Evolutionary conservation across 2,113 vertebrate species (phyloP), one percentile per base, ranked within the genome.

Genomic region (Maccullochella peelii): DNA sequence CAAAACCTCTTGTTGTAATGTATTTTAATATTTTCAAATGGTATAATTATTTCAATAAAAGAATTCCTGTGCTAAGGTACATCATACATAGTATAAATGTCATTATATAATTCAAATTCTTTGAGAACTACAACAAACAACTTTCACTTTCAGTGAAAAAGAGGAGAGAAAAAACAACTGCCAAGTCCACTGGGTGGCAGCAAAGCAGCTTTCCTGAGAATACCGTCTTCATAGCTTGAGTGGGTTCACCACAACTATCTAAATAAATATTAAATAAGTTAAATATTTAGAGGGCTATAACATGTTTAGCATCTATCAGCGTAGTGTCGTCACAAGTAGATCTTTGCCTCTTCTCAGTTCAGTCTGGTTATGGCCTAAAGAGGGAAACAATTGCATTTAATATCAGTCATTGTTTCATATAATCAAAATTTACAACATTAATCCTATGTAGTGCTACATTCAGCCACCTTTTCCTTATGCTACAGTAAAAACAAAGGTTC

Each of bases 181-280:
- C 2, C 21, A 42, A 8, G 70, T 86, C 90, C 93, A 92, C 88
- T 62, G 36, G 91, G 86, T 89, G 92, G 94, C 79, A 59, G 77
- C 77, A 92, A 79, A 91, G 86, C 86, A 93, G 89, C 85, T 86
- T 82, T 54, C 15, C 8, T 49, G 42, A 82, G 9, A 76, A 79
- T 57, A 82, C 38, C 71, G 74, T 75, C 27, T 55, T 38, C 36
- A 47, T 33, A 81, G 73, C 77, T 79, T 83, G 33, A 70, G 73
- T 77, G 23, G 44, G 42, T 76, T 80, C 23, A 68, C 27, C 73
- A 66, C 54, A 42, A 73, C 63, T 52, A 25, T 67, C 16, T 73
- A 38, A 91, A 93, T 93, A 94, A 94, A 92, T 93, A 94, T 70
- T 87, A 88, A 94, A 94, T 94, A 94, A 92, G 67, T 88, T 84